phyloP scores from a whole-genome alignment of 92 coral and sea anemone species.

The Palythoa grandiflora region DNA sequence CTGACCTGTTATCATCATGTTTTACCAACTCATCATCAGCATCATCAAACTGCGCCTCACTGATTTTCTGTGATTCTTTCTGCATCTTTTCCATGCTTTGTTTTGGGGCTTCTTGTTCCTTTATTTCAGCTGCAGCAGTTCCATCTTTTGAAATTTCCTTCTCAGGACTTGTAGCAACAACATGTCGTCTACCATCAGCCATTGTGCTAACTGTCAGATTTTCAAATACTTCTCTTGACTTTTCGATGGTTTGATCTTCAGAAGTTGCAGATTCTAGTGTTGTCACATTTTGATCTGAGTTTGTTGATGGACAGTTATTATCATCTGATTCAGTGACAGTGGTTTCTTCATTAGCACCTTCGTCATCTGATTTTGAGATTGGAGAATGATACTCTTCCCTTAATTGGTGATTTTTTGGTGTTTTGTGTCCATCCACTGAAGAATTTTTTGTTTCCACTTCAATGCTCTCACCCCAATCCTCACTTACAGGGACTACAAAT shows the following conservation, averaged over 20 bases:
- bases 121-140: neutral
- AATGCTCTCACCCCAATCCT: conserved; percentile 8
- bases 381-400: neutral
- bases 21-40: neutral
- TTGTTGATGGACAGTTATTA: neutral
- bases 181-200: conserved; percentile 2
- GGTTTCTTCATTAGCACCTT: neutral
- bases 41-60: conserved; percentile 15
- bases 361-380: neutral
- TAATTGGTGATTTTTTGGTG: neutral
- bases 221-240: neutral
- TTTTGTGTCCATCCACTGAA: neutral
- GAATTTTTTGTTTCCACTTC: neutral
- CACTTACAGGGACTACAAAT: neutral
- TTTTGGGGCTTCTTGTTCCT: neutral
- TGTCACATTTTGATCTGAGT: neutral
- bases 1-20: neutral
- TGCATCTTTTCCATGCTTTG: neutral
- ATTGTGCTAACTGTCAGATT: conserved; percentile 2
- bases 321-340: neutral
- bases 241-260: neutral
- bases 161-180: neutral
- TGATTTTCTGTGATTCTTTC: neutral
- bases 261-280: neutral
- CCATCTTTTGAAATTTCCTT: neutral